Conservation (phyloP, 2,113 vertebrate species). For the Peromyscus maniculatus region DNA sequence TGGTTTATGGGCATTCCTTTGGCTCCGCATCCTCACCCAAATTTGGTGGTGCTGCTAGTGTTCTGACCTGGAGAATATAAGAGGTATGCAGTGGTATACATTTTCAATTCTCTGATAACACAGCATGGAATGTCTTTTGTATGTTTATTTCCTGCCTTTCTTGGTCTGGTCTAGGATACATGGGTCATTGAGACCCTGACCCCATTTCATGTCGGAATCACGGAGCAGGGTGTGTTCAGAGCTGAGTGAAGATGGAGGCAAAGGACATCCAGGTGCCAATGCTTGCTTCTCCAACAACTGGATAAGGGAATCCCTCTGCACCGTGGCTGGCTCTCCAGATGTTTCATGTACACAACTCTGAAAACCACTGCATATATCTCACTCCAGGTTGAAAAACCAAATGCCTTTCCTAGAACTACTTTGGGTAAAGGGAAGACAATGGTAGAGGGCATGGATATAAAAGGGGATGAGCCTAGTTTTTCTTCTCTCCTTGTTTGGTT, state of each 20-base stretch:
- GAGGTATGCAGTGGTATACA: not conserved
- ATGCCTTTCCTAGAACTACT: not conserved
- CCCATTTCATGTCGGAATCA: not conserved
- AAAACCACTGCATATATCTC: not conserved
- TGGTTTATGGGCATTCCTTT: not conserved
- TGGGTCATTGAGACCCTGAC: not conserved
- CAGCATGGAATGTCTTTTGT: not conserved
- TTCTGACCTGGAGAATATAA: not conserved
- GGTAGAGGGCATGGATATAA: not conserved
- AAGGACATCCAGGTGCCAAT: not conserved
- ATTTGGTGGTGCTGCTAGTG: not conserved
- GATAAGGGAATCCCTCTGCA: not conserved
- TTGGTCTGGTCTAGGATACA: not conserved
- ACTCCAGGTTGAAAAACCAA: not conserved
- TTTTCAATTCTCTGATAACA: not conserved
- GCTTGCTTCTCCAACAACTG: not conserved
- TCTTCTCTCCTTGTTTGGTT: not conserved
- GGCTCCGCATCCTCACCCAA: not conserved
- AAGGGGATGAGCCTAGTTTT: not conserved
- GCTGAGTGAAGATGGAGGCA: not conserved
- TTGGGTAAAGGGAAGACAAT: not conserved
- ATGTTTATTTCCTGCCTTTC: not conserved
- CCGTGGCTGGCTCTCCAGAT: not conserved
- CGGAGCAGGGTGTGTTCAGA: fast-evolving
- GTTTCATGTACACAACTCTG: not conserved